These are phyloP conservation scores for Spinus olivaceus DNA, from an alignment of 2,797 vertebrate species.

Conservation along the genomic window DNA sequence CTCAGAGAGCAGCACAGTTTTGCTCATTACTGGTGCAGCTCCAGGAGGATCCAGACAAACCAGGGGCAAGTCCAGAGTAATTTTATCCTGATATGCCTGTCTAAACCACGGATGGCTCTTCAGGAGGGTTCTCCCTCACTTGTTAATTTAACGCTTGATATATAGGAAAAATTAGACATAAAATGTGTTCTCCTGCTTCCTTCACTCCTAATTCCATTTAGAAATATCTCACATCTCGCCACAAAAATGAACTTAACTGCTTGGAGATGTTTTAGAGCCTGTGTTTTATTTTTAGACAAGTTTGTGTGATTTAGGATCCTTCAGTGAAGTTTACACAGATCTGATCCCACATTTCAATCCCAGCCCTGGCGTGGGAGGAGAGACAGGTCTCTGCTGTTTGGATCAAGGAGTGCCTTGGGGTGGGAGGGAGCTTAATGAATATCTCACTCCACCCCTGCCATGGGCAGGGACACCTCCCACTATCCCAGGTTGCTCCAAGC, in stretches of 20 bases:
- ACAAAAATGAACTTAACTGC: background rate
- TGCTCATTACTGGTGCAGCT: conserved; percentile 19
- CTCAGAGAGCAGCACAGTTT: conserved; percentile 7
- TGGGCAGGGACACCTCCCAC: background rate
- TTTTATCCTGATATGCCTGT: conserved; percentile 56
- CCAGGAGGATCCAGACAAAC: conserved; percentile 37
- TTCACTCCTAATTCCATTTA: background rate
- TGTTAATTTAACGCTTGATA: conserved; percentile 61
- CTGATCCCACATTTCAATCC: background rate
- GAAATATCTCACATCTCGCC: conserved; percentile 13
- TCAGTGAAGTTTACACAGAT: background rate
- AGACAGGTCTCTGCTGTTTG: background rate
- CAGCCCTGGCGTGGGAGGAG: fast-evolving
- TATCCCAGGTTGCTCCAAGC: fast-evolving
- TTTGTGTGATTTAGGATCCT: background rate
- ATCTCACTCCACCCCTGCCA: background rate
- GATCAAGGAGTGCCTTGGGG: background rate
- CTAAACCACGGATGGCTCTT: conserved; percentile 33
- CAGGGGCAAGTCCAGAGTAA: background rate
- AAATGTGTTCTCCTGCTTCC: background rate
- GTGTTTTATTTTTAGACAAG: background rate
- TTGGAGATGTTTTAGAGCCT: background rate
- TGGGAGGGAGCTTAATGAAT: background rate
- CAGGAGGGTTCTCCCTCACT: background rate
- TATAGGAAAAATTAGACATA: conserved; percentile 58